phyloP scores from a whole-genome alignment of 1,140 invertebrate genomes.

The Eubasilissa regina region DNA sequence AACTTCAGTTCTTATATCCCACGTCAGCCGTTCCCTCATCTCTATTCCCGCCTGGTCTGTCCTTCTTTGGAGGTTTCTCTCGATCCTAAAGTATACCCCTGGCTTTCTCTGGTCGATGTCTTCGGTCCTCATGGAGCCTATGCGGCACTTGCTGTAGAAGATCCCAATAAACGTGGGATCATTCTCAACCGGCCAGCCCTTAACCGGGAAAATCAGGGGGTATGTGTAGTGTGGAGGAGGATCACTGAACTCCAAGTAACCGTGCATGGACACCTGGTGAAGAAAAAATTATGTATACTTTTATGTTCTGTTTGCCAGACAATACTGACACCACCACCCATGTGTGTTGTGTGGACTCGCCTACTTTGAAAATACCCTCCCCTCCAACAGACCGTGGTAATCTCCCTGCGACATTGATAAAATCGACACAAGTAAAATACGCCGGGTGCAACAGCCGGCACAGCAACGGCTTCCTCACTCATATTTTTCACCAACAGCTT shows the following conservation, averaged over 20 bases:
- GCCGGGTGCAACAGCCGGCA: too few species aligned
- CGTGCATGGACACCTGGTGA: constrained; percentile 86
- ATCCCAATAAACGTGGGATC: constrained; percentile 96
- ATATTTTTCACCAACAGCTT: too few species aligned
- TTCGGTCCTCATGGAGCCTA: constrained; percentile 76
- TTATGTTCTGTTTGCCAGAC: too few species aligned
- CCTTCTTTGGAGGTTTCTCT: constrained; percentile 73
- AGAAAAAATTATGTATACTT: not conserved
- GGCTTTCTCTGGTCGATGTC: constrained; percentile 78
- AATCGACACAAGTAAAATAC: too few species aligned
- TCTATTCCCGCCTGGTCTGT: constrained; percentile 89
- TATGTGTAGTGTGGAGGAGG: constrained; percentile 89
- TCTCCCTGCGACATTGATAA: too few species aligned
- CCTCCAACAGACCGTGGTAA: too few species aligned
- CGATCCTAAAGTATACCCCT: constrained; percentile 84
- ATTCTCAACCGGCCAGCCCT: constrained; percentile 87
- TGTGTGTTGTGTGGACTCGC: too few species aligned
- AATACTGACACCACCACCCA: too few species aligned
- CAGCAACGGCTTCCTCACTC: too few species aligned
- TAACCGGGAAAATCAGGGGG: constrained; percentile 87
- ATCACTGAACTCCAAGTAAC: constrained; percentile 92
- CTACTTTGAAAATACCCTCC: too few species aligned
- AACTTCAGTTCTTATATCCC: constrained; percentile 92
- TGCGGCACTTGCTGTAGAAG: constrained; percentile 90
- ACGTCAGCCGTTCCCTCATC: constrained; percentile 87